A percentile compares a stretch with the other conserved stretches of the same genome.
Evolutionary conservation across 2,888 invertebrate genomes (phyloP).

Genomic region (Cheilosia urbana): DNA sequence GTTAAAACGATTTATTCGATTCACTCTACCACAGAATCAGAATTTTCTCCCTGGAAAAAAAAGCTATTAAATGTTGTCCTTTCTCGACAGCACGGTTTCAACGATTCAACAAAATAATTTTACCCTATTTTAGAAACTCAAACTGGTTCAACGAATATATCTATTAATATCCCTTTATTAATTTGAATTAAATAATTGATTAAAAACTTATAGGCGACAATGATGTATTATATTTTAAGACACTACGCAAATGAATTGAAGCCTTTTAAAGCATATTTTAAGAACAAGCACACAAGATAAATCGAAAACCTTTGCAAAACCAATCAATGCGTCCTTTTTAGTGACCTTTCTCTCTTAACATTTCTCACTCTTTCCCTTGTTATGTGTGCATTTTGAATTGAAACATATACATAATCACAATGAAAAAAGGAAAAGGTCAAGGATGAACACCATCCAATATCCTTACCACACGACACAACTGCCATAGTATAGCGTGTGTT

Average conservation of each 20-base stretch:
- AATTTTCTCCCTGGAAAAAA: too few relatives aligned
- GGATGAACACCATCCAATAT: conserved; percentile 47
- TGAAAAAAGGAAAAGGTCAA: conserved; percentile 67
- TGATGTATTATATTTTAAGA: conserved; percentile 40
- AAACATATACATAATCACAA: conserved; percentile 60
- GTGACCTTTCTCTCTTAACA: conserved; percentile 13
- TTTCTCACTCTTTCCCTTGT: not conserved
- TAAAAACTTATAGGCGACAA: conserved; percentile 22
- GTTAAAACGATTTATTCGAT: too few relatives aligned
- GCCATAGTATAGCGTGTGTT: conserved; percentile 48
- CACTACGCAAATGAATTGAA: conserved; percentile 40
- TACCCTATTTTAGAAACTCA: too few relatives aligned
- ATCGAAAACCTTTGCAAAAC: conserved; percentile 42
- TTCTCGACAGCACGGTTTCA: too few relatives aligned
- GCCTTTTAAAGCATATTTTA: conserved; percentile 10
- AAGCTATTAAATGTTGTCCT: too few relatives aligned
- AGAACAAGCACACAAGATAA: conserved; percentile 4
- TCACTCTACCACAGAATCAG: too few relatives aligned
- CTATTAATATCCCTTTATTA: too few relatives aligned
- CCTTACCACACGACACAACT: conserved; percentile 23
- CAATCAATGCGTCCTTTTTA: conserved; percentile 52
- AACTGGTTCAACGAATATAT: too few relatives aligned
- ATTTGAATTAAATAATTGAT: too few relatives aligned
- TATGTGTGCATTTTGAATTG: conserved; percentile 55
- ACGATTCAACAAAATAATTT: too few relatives aligned